Conservation (phyloP, 2,888 invertebrate species). For the Yponomeuta plumbellus region DNA sequence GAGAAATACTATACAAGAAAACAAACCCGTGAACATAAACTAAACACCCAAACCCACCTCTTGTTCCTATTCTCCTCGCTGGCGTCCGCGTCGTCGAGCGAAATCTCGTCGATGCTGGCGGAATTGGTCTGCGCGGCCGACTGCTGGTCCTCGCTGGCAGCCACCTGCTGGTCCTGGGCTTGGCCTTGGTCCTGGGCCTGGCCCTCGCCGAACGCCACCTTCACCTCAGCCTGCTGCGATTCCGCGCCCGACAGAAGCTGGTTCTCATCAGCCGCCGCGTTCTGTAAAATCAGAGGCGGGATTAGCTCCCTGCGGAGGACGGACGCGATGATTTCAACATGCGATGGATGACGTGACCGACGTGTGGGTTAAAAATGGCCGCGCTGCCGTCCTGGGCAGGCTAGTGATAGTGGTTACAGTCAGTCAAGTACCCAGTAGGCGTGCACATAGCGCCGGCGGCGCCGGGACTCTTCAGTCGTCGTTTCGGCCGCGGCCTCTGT, state of each 20-base stretch:
- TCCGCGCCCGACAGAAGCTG: conserved; percentile 74
- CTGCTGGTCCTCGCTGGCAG: conserved; percentile 56
- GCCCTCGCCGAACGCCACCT: conserved; percentile 74
- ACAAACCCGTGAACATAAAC: not conserved
- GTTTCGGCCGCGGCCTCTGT: conserved; percentile 26
- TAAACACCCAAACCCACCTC: conserved; percentile 52
- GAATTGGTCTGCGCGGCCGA: conserved; percentile 78
- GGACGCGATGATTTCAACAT: conserved; percentile 9
- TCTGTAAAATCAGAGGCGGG: conserved; percentile 40
- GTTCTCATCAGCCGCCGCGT: conserved; percentile 63
- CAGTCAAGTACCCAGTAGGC: conserved; percentile 17
- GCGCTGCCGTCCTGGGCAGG: conserved; percentile 70
- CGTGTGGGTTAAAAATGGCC: conserved; percentile 46
- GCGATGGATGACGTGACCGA: conserved; percentile 30
- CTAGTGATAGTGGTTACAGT: conserved; percentile 57
- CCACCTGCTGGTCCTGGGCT: conserved; percentile 30
- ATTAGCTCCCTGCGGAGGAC: not conserved
- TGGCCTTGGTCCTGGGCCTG: conserved; percentile 26
- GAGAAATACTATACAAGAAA: not conserved
- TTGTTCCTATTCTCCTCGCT: conserved; percentile 89
- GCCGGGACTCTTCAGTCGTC: not conserved
- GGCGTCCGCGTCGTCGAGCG: conserved; percentile 81
- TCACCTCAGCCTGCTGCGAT: conserved; percentile 78
- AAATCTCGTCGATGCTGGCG: conserved; percentile 82
- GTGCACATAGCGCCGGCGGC: not conserved